Conservation (phyloP, 2,888 invertebrate genomes). For the Apeira syringaria region DNA sequence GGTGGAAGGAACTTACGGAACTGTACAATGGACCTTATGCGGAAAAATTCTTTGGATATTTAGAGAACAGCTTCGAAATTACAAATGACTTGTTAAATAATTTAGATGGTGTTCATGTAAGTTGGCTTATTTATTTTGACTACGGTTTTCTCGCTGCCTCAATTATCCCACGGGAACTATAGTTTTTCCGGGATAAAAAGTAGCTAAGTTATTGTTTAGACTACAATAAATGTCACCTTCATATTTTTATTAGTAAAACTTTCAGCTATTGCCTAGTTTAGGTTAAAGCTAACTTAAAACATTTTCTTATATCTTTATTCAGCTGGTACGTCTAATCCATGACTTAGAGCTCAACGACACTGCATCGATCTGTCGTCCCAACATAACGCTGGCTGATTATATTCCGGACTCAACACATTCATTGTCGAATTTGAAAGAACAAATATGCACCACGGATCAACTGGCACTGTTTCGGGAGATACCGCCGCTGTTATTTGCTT, state of each 20-base stretch:
- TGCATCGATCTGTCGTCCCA: slow-evolving; percentile 53
- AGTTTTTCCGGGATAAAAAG: too few relatives aligned
- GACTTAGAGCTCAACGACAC: slow-evolving; percentile 64
- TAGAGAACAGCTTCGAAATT: slow-evolving; percentile 63
- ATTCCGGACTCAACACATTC: slow-evolving; percentile 59
- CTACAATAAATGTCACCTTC: too few relatives aligned
- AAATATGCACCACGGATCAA: slow-evolving; percentile 48
- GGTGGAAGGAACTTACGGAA: slow-evolving; percentile 61
- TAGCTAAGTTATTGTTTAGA: too few relatives aligned
- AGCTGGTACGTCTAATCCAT: slow-evolving; percentile 69
- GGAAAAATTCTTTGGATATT: slow-evolving; percentile 50
- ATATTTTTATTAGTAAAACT: too few relatives aligned
- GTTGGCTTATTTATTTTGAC: slow-evolving; percentile 27
- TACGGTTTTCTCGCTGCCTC: too few relatives aligned
- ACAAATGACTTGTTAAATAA: slow-evolving; percentile 61
- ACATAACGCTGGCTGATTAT: slow-evolving; percentile 62
- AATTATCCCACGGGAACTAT: too few relatives aligned
- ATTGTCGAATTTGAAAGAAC: slow-evolving; percentile 48
- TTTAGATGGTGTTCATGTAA: slow-evolving; percentile 71
- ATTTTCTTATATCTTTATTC: too few relatives aligned
- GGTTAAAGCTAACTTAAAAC: too few relatives aligned
- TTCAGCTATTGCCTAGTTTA: too few relatives aligned
- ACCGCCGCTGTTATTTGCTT: slow-evolving; percentile 60
- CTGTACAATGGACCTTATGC: slow-evolving; percentile 60
- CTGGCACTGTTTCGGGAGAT: slow-evolving; percentile 53